Evolutionary conservation across 1,140 invertebrate species (phyloP).

Genomic region (Acromyrmex charruanus): DNA sequence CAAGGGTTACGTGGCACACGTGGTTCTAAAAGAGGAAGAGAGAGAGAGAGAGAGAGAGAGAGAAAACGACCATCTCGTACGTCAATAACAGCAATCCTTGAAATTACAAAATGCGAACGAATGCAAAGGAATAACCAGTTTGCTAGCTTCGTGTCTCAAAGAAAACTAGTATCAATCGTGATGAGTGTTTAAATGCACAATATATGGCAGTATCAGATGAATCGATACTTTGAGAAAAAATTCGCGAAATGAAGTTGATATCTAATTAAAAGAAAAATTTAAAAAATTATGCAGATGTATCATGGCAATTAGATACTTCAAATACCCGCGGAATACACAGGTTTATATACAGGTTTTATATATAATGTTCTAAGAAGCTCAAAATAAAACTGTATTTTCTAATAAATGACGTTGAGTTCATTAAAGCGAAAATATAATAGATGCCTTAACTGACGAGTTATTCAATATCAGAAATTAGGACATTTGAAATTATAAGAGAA

Average conservation of each 20-base stretch:
- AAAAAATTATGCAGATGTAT: not conserved
- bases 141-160: not conserved
- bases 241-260: not conserved
- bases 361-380: not conserved
- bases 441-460: slow-evolving; percentile 9
- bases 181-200: not conserved
- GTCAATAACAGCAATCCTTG: slow-evolving; percentile 37
- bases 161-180: not conserved
- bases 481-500: slow-evolving; percentile 24
- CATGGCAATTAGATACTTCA: not conserved
- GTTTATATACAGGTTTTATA: not conserved
- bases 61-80: slow-evolving; percentile 25
- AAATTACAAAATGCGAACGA: slow-evolving; percentile 30
- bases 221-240: not conserved
- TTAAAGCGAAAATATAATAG: slow-evolving; percentile 24
- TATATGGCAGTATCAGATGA: not conserved
- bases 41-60: not conserved
- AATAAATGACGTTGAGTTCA: slow-evolving; percentile 5
- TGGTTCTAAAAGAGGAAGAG: slow-evolving; percentile 41
- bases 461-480: slow-evolving; percentile 40
- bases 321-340: not conserved
- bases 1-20: slow-evolving; percentile 71
- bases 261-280: not conserved
- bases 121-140: not conserved
- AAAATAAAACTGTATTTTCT: slow-evolving; percentile 13